Conservation (phyloP, 1,140 invertebrate genomes). For the Cephus cinctus region DNA sequence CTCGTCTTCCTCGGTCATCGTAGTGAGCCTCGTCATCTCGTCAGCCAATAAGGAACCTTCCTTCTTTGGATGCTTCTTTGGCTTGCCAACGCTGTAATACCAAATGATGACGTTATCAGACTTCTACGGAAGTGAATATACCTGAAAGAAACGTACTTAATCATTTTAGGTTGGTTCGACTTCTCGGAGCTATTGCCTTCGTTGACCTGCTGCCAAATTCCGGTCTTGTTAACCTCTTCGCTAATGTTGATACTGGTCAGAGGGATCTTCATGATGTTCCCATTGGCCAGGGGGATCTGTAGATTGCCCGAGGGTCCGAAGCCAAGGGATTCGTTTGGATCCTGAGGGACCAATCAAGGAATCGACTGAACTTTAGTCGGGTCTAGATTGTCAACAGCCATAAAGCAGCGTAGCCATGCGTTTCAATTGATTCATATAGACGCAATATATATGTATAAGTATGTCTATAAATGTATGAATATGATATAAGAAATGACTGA, state of each 20-base stretch:
- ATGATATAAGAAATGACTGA: too few species aligned
- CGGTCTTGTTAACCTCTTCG: constrained; percentile 90
- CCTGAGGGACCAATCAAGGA: constrained; percentile 32
- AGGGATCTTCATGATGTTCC: constrained; percentile 90
- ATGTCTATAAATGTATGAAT: too few species aligned
- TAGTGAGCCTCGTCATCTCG: constrained; percentile 50
- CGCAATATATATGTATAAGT: too few species aligned
- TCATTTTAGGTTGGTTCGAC: constrained; percentile 46
- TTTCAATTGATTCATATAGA: too few species aligned
- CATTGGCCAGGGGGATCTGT: constrained; percentile 85
- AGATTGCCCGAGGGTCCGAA: constrained; percentile 63
- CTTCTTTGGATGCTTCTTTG: constrained; percentile 47
- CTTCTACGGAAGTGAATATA: too few species aligned
- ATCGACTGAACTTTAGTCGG: constrained; percentile 1
- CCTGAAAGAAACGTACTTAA: constrained; percentile 48
- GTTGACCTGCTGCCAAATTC: constrained; percentile 93
- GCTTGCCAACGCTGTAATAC: constrained; percentile 37
- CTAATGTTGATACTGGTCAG: constrained; percentile 86
- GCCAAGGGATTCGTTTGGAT: constrained; percentile 43
- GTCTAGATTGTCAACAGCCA: too few species aligned
- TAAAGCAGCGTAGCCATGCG: too few species aligned
- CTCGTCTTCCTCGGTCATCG: constrained; percentile 57
- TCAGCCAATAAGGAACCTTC: constrained; percentile 38
- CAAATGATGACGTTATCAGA: constrained; percentile 5
- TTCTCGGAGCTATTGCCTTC: constrained; percentile 55